Percentiles rank a stretch among this genome's conserved stretches.
phyloP scores from a whole-genome alignment of 2,888 invertebrate species.

The Ochropleura plecta region DNA sequence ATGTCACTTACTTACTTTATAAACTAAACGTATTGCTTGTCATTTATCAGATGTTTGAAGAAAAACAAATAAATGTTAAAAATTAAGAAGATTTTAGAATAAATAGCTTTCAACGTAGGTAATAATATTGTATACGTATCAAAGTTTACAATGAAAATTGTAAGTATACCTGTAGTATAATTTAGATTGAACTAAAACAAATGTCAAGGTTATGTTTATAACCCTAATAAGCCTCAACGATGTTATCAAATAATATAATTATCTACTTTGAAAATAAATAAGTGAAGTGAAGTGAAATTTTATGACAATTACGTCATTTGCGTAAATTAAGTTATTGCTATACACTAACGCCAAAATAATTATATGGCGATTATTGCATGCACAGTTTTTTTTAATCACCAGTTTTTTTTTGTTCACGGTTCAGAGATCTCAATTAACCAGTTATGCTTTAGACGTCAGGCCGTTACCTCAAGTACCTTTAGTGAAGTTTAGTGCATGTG shows the following conservation, averaged over 20 bases:
- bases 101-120: background rate
- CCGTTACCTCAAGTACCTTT: background rate
- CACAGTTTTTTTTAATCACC: conserved; percentile 12
- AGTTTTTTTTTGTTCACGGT: conserved; percentile 33
- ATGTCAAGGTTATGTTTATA: conserved; percentile 57
- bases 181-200: conserved; percentile 1
- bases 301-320: conserved; percentile 23
- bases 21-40: conserved; percentile 19
- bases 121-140: background rate
- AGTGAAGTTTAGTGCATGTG: conserved; percentile 54
- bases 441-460: conserved; percentile 25
- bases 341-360: conserved; percentile 8
- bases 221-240: conserved; percentile 32
- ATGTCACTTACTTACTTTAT: background rate
- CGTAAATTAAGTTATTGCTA: background rate
- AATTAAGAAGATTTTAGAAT: background rate
- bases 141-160: conserved; percentile 33
- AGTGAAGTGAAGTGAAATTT: too few species aligned
- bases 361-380: conserved; percentile 13
- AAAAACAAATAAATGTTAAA: conserved; percentile 14
- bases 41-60: conserved; percentile 23
- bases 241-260: conserved; percentile 20
- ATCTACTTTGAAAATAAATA: background rate
- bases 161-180: conserved; percentile 26
- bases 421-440: conserved; percentile 30